phyloP scores from a whole-genome alignment of 2,888 invertebrate genomes.

The Tanaodytes sp. region DNA sequence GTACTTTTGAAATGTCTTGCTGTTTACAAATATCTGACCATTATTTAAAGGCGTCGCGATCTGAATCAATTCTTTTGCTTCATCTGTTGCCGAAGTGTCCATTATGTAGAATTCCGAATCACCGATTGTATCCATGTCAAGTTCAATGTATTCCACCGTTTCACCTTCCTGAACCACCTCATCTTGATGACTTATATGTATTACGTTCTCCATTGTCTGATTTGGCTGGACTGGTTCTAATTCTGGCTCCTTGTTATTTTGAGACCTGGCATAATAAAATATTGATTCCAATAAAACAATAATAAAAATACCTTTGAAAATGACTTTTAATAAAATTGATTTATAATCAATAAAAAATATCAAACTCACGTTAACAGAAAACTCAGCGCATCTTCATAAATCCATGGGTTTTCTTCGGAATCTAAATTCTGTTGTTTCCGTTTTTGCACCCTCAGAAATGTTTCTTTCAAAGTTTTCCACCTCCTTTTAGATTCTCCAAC shows the following conservation, averaged over 20 bases:
- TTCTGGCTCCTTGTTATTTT: too few relatives aligned
- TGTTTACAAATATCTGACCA: constrained; percentile 31
- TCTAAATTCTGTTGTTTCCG: constrained; percentile 62
- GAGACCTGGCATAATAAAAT: too few relatives aligned
- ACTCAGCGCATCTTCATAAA: constrained; percentile 68
- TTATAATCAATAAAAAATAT: too few relatives aligned
- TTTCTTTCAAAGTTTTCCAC: constrained; percentile 70
- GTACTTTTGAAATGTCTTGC: constrained; percentile 32
- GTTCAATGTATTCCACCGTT: constrained; percentile 45
- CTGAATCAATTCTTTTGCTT: constrained; percentile 28
- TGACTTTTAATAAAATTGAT: too few relatives aligned
- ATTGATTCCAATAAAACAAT: too few relatives aligned
- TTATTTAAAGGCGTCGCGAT: constrained; percentile 17
- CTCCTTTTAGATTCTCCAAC: constrained; percentile 68
- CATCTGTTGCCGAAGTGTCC: constrained; percentile 17
- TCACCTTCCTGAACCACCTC: too few relatives aligned
- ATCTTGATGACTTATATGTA: too few relatives aligned
- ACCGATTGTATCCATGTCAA: constrained; percentile 43
- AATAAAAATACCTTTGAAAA: too few relatives aligned
- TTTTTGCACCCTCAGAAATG: constrained; percentile 68
- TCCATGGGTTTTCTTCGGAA: constrained; percentile 67
- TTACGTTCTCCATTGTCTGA: too few relatives aligned
- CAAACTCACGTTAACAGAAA: constrained; percentile 60
- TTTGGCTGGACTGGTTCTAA: too few relatives aligned
- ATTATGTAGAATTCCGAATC: constrained; percentile 46